A percentile compares a stretch with the other conserved stretches of the same genome.
Evolutionary conservation across 1,140 invertebrate species (phyloP).

Genomic region (Latrodectus geometricus): DNA sequence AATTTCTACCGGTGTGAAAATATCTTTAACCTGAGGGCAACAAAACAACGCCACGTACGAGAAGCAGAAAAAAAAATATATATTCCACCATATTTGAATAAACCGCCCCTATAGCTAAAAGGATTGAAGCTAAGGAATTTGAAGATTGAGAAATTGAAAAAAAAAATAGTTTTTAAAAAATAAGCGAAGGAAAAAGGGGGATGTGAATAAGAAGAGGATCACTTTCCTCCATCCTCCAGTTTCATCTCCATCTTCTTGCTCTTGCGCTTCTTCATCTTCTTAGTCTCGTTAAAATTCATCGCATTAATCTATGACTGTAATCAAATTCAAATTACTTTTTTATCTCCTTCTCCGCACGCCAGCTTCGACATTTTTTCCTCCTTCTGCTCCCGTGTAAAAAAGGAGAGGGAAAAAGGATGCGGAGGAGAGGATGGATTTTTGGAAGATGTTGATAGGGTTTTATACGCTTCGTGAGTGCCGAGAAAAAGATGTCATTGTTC

Average conservation of each 20-base stretch:
- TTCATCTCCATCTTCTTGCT: slow-evolving; percentile 42
- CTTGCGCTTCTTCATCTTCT: slow-evolving; percentile 45
- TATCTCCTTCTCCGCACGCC: slow-evolving; percentile 49
- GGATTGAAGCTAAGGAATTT: slow-evolving; percentile 48
- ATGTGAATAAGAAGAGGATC: slow-evolving; percentile 20
- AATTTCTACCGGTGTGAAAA: background rate
- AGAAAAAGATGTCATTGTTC: slow-evolving; percentile 60
- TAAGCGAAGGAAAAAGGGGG: background rate
- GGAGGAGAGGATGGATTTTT: slow-evolving; percentile 18
- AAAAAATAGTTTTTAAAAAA: slow-evolving; percentile 16
- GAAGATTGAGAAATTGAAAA: slow-evolving; percentile 3
- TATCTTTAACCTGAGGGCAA: slow-evolving; percentile 39
- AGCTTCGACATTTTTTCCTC: background rate
- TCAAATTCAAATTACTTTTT: slow-evolving; percentile 61
- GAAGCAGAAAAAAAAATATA: slow-evolving; percentile 9
- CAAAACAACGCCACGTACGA: background rate
- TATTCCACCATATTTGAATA: slow-evolving; percentile 47
- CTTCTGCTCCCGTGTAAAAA: slow-evolving; percentile 1
- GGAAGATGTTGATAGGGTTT: slow-evolving; percentile 61
- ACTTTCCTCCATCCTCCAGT: slow-evolving; percentile 43
- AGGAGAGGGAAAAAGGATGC: background rate
- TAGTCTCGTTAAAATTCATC: slow-evolving; percentile 60
- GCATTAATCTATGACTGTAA: slow-evolving; percentile 61
- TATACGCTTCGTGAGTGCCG: slow-evolving; percentile 55
- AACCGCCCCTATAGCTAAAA: slow-evolving; percentile 50